Percentiles rank a stretch among this genome's conserved stretches.
Evolutionary conservation across 1,140 invertebrate species (phyloP).

Genomic region (Drosophila arizonae): DNA sequence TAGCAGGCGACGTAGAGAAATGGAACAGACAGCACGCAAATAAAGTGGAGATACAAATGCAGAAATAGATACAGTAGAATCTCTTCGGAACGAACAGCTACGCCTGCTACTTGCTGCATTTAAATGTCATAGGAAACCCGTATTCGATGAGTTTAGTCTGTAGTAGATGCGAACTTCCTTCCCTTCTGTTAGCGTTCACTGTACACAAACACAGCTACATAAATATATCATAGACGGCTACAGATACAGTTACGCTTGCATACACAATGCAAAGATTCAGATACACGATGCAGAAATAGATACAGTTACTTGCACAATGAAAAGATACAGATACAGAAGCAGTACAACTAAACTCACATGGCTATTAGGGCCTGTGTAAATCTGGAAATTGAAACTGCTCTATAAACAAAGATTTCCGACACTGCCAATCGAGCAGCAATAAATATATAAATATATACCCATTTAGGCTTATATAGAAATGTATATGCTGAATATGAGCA

Average conservation of each 20-base stretch:
- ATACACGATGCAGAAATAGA: conserved; percentile 1
- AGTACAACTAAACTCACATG: conserved; percentile 2
- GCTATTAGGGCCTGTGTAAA: conserved; percentile 4
- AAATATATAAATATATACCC: neutral
- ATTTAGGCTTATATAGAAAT: neutral
- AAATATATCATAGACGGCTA: neutral
- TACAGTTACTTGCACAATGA: conserved; percentile 3
- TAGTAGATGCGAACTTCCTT: neutral
- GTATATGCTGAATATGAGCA: neutral
- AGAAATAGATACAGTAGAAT: neutral
- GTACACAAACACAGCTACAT: neutral
- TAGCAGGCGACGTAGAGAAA: conserved; percentile 49
- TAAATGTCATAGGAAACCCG: too few relatives aligned
- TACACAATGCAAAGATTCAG: conserved; percentile 5
- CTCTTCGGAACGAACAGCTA: neutral
- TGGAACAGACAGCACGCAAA: conserved; percentile 28
- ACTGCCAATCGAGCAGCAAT: conserved; percentile 13
- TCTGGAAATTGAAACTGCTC: conserved; percentile 16
- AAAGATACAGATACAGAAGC: neutral
- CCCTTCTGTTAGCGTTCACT: neutral
- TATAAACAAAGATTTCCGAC: conserved; percentile 33
- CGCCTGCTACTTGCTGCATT: too few relatives aligned
- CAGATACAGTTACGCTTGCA: neutral
- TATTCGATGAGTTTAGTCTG: neutral
- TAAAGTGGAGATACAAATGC: conserved; percentile 7